Percentiles rank a stretch among this genome's conserved stretches.
Conservation (phyloP, 1,140 invertebrate genomes). For the Drosophila varians region DNA sequence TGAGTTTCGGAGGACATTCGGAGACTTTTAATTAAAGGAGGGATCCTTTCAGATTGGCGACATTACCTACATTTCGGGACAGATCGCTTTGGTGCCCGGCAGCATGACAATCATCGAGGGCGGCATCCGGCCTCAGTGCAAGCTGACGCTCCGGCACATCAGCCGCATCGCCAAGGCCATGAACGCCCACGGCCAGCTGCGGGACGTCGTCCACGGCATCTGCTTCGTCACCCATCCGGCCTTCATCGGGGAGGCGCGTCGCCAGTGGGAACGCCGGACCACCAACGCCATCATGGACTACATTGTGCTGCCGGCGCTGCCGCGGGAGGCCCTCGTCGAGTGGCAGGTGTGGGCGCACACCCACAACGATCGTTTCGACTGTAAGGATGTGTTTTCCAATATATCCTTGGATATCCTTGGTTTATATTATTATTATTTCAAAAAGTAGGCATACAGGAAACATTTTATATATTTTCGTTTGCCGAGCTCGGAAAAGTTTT, state of each 20-base stretch:
- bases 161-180: constrained; percentile 91
- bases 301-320: constrained; percentile 91
- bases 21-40: too few species aligned
- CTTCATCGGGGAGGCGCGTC: constrained; percentile 89
- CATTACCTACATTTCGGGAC: constrained; percentile 94
- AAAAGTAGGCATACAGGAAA: too few species aligned
- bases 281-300: constrained; percentile 94
- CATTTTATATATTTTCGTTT: neutral
- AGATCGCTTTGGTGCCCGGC: constrained; percentile 95
- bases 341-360: constrained; percentile 96
- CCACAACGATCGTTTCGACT: constrained; percentile 93
- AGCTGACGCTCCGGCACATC: constrained; percentile 92
- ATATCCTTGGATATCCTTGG: too few species aligned
- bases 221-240: constrained; percentile 90
- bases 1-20: too few species aligned
- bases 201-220: constrained; percentile 92
- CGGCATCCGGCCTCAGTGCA: constrained; percentile 90
- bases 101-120: constrained; percentile 89
- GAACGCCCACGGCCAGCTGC: constrained; percentile 89
- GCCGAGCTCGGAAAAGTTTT: too few species aligned
- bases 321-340: constrained; percentile 92
- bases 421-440: too few species aligned
- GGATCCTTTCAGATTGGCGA: constrained; percentile 87
- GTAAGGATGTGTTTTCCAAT: constrained; percentile 85
- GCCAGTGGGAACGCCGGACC: constrained; percentile 92